Base-by-base conservation (phyloP, 2,797 vertebrate genomes). In the Sebastes oblongus region DNA sequence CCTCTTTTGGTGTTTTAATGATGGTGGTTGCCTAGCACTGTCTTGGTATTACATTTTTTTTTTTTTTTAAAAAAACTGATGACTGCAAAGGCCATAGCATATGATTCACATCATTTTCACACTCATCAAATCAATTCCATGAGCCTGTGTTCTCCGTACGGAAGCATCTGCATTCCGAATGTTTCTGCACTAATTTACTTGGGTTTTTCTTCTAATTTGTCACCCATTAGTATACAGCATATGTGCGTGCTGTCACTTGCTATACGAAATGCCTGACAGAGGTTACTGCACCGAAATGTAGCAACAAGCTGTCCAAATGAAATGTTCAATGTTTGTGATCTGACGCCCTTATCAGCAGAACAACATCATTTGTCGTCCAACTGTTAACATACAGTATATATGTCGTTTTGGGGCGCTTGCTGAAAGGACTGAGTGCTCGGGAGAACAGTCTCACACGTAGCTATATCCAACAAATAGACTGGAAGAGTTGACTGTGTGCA, bases 341-440 rank as follows among this genome's bases (percentile, higher is more conserved):
- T 9, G 50, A 36, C 30, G 55, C 24, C 67, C 67, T 6, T 1
- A 11, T 50, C 42, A 50, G 42, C 42, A 50, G 42, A 50, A 50
- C 42, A 50, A 13, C 42, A 13, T 32, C 1, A 64, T 52, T 13
- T 54, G 42, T n/a, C 30, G 7, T 16, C 66, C 27, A 52, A 9
- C 25, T 52, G 18, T 79, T 59, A 67, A 36, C 25, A 71, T 42
- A 59, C 8, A 0, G 42, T 46, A 46, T 39, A 9, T 55, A 13
- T 55, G 39, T 67, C 8, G 2, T 66, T 29, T 52, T 2, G n/a
- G 32, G 24, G 32, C n/a, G 30, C 58, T 54, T 25, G 14, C 29
- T 55, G 32, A 72, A 68, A 79, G 78, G 72, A 72, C 30, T 56
- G 54, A 65, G 59, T 74, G 71, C 58, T 46, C 30, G n/a, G 24